phyloP scores from a whole-genome alignment of 2,113 vertebrate genomes.

The Trematocara nigrifrons region DNA sequence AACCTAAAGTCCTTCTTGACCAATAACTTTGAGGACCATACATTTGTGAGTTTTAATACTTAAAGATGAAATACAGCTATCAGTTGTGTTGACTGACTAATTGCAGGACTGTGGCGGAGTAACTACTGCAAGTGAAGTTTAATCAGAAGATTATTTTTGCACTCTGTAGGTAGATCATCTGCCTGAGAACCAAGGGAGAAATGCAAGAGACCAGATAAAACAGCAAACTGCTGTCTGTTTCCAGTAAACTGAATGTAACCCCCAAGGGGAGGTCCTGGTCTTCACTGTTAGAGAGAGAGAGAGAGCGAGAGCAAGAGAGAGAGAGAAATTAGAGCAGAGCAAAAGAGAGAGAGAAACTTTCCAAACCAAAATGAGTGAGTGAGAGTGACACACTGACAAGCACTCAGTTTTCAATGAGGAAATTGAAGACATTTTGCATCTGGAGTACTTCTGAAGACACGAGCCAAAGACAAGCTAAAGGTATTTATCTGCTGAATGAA shows the following conservation, averaged over 20 bases:
- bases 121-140: not conserved
- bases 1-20: not conserved
- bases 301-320: not conserved
- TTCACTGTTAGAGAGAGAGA: not conserved
- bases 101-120: not conserved
- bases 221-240: constrained; percentile 27
- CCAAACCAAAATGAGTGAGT: constrained; percentile 7
- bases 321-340: not conserved
- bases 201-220: constrained; percentile 13
- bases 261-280: constrained; percentile 14
- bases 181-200: constrained; percentile 9
- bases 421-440: constrained; percentile 37
- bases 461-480: constrained; percentile 26
- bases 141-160: not conserved
- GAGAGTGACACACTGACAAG: constrained; percentile 19
- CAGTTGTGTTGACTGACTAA: not conserved
- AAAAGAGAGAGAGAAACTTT: constrained; percentile 8
- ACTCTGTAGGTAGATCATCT: not conserved
- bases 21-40: not conserved
- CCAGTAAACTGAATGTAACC: constrained; percentile 29
- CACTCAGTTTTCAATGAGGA: constrained; percentile 25
- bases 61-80: not conserved
- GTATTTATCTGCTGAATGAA: constrained; percentile 42
- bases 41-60: not conserved
- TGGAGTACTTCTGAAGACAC: constrained; percentile 17